Evolutionary conservation across 2,113 vertebrate genomes (phyloP), one percentile per base, ranked within the genome.

Genomic region (Gavialis gangeticus): DNA sequence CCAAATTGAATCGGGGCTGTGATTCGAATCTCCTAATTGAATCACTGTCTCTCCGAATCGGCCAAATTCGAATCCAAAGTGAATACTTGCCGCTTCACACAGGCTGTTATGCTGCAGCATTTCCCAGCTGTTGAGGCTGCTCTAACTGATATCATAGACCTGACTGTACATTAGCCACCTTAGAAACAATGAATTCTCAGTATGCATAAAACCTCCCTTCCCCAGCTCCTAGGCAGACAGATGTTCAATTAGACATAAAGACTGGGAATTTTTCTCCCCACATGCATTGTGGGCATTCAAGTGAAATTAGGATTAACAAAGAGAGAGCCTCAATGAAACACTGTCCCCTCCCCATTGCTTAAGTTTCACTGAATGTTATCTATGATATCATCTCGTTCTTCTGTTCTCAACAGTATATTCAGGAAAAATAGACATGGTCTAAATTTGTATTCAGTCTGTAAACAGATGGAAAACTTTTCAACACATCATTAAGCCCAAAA

Each of bases 161-260:
- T 64, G 27, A 78, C 46, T 75, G 78, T 57, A 37, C 46, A 28
- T 4, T 91, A 55, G n/a, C 58, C 77, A 59, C n/a, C 69, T 19
- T 0, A 1, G 54, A 9, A 85, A 66, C 24, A 21, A 7, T 5
- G 16, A 10, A 15, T 37, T 62, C 3, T 34, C 60, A 9, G 28
- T 4, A 75, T 17, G 30, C 58, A 10, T 0, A 15, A 8, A 71
- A 21, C 11, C 67, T 75, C 59, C 55, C 34, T 69, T 28, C 78
- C 63, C 13, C 1, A 0, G 28, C n/a, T 4, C 4, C 25, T 34
- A 34, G 62, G 25, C 30, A 71, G 0, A 0, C 10, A 22, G 37
- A 25, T 55, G 57, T 21, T 57, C 60, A 4, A 24, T 57, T 1
- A 12, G 30, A 56, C 34, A 12, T 21, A 34, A 75, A 27, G 30